Conservation (phyloP, 2,797 vertebrate species). For the Sebastiscus tertius region DNA sequence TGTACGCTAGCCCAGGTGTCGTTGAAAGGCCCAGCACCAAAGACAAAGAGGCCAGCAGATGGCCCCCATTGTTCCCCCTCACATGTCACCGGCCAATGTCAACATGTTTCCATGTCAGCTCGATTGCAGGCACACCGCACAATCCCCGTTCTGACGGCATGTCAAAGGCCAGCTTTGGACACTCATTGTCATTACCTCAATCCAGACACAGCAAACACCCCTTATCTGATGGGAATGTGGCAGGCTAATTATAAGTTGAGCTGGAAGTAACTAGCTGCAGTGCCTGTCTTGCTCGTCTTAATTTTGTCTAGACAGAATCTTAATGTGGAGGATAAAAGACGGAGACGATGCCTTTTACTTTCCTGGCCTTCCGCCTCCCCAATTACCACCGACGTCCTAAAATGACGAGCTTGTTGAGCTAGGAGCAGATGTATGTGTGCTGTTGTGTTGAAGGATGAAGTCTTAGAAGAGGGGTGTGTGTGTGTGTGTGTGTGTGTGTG, state of each 20-base stretch:
- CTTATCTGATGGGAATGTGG: slow-evolving; percentile 71
- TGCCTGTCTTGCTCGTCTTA: slow-evolving; percentile 47
- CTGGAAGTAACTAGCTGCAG: slow-evolving; percentile 35
- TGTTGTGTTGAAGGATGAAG: slow-evolving; percentile 48
- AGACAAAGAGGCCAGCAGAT: slow-evolving; percentile 80
- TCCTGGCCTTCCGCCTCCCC: slow-evolving; percentile 41
- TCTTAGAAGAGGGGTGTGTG: slow-evolving; percentile 30
- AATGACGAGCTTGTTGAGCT: slow-evolving; percentile 70
- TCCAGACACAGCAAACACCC: slow-evolving; percentile 50
- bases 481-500: not conserved
- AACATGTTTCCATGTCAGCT: slow-evolving; percentile 79
- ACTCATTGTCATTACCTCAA: slow-evolving; percentile 55
- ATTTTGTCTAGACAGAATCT: slow-evolving; percentile 64
- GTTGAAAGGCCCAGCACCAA: slow-evolving; percentile 61
- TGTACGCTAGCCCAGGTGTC: slow-evolving; percentile 69
- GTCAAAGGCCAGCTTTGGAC: slow-evolving; percentile 63
- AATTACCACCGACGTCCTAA: slow-evolving; percentile 48
- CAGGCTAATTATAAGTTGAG: slow-evolving; percentile 69
- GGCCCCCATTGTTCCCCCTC: slow-evolving; percentile 71
- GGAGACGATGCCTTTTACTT: slow-evolving; percentile 34
- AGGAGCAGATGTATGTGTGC: slow-evolving; percentile 67
- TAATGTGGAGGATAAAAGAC: slow-evolving; percentile 61
- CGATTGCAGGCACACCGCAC: slow-evolving; percentile 42
- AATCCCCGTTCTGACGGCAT: slow-evolving; percentile 33
- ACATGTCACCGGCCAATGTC: slow-evolving; percentile 67